Evolutionary conservation across 2,888 invertebrate species (phyloP).

Genomic region (Oxytorus armatus): DNA sequence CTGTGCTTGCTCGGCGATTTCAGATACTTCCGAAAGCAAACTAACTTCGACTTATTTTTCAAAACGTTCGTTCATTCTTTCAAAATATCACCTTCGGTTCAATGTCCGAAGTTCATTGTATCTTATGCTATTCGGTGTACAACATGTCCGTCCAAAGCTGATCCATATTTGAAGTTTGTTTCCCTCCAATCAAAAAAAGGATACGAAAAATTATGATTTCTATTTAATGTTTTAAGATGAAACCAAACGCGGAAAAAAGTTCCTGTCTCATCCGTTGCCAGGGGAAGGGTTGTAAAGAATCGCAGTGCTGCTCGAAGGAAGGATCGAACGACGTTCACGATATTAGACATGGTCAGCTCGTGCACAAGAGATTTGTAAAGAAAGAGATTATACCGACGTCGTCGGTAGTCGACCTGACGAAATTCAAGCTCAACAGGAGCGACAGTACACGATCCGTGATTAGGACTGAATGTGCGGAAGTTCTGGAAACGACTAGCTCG

Average conservation of each 20-base stretch:
- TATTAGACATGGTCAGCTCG: conserved; percentile 44
- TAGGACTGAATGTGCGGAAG: conserved; percentile 12
- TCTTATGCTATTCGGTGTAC: no score
- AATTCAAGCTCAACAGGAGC: conserved; percentile 66
- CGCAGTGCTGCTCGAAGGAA: conserved; percentile 79
- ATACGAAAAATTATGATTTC: not conserved
- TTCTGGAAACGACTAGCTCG: conserved; percentile 6
- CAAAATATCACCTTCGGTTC: no score
- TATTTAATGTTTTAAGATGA: conserved; percentile 71
- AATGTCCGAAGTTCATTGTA: no score
- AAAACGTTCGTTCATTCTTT: no score
- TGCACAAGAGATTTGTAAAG: conserved; percentile 72
- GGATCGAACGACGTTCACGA: conserved; percentile 64
- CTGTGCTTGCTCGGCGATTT: no score
- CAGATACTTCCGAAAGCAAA: no score
- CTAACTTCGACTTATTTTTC: no score
- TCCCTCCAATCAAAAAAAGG: not conserved
- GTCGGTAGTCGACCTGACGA: conserved; percentile 69
- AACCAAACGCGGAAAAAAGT: conserved; percentile 72
- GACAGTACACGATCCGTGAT: conserved; percentile 60
- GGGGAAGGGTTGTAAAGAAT: conserved; percentile 78
- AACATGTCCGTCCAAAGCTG: no score
- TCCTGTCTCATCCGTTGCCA: conserved; percentile 81
- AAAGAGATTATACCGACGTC: conserved; percentile 73
- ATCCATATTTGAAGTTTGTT: not conserved